phyloP scores from a whole-genome alignment of 2,797 vertebrate genomes.

The Amblyraja radiata region DNA sequence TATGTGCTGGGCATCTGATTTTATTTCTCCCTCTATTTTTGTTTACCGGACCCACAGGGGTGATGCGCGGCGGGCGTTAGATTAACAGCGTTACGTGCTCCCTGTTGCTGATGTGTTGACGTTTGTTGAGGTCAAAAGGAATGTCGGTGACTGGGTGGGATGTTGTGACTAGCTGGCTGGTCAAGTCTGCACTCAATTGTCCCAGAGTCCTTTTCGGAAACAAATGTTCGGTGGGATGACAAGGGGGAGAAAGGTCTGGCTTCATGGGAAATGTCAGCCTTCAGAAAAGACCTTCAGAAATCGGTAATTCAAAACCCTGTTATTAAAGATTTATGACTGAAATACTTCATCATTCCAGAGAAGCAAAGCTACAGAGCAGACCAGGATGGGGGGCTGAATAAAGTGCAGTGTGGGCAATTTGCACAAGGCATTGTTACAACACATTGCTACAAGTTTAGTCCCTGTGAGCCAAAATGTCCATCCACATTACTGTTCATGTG shows the following conservation, averaged over 20 bases:
- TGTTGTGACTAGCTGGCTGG: neutral
- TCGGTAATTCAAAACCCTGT: neutral
- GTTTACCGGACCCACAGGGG: neutral
- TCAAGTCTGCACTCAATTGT: neutral
- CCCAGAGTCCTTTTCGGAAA: neutral
- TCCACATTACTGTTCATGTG: neutral
- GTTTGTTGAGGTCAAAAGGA: neutral
- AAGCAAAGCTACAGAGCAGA: neutral
- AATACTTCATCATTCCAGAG: neutral
- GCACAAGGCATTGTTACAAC: neutral
- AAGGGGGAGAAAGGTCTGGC: neutral
- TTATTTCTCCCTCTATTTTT: no score
- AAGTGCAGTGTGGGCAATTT: neutral
- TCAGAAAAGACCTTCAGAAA: neutral
- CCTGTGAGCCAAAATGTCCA: neutral
- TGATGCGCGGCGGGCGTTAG: neutral
- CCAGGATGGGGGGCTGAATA: neutral
- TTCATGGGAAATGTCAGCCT: neutral
- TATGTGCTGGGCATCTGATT: neutral
- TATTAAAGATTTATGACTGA: neutral
- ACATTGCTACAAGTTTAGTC: neutral
- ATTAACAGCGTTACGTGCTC: neutral
- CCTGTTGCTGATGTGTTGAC: neutral
- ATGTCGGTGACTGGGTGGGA: neutral
- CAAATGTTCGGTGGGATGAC: neutral